Conservation (phyloP, 2,797 vertebrate genomes). For the Acanthornis magna region DNA sequence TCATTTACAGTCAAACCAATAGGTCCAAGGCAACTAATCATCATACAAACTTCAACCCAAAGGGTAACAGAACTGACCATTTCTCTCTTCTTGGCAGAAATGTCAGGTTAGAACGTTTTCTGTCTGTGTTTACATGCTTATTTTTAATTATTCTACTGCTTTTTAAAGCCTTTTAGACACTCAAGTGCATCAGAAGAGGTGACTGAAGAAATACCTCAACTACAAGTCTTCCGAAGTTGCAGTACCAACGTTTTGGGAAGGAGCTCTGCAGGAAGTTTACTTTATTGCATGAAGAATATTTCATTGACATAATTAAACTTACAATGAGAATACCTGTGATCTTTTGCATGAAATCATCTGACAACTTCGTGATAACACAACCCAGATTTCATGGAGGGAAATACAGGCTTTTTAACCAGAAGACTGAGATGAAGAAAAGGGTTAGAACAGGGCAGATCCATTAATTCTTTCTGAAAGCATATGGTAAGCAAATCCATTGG, state of each 20-base stretch:
- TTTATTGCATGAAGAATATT: not conserved
- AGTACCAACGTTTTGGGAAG: not conserved
- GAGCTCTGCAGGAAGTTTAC: not conserved
- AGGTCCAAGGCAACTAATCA: not conserved
- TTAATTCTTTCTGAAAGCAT: slow-evolving; percentile 36
- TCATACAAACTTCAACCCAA: not conserved
- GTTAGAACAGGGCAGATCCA: not conserved
- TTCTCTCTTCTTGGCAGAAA: not conserved
- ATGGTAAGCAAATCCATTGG: slow-evolving; percentile 17
- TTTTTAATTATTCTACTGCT: not conserved
- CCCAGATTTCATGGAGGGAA: not conserved
- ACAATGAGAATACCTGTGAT: not conserved
- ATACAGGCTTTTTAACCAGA: not conserved
- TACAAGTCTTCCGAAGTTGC: not conserved
- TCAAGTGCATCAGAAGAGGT: not conserved
- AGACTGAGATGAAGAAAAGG: not conserved
- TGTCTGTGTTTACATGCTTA: not conserved
- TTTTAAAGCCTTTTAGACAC: not conserved
- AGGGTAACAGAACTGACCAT: not conserved
- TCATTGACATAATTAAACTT: not conserved
- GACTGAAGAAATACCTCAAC: not conserved
- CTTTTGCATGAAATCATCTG: not conserved
- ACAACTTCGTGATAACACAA: not conserved
- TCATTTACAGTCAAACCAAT: not conserved
- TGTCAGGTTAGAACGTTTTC: not conserved